These are phyloP conservation scores for Lycaon pictus DNA, from an alignment of 2,113 vertebrate genomes.

Conservation along the genomic window DNA sequence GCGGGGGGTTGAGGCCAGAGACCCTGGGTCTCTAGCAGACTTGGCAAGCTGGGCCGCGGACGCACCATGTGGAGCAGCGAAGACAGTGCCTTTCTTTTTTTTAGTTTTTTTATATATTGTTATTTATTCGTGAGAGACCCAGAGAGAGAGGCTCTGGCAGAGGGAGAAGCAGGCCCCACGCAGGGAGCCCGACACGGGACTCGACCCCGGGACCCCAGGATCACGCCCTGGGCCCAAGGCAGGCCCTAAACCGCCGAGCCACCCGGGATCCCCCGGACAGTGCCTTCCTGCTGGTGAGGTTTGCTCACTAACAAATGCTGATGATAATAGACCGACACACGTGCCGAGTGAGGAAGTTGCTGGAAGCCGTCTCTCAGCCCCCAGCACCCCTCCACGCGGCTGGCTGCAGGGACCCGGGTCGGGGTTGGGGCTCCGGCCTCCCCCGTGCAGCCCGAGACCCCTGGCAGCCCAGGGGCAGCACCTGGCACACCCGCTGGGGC, in stretches of 20 bases:
- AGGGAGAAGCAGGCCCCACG: no score
- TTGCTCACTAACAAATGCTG: neutral
- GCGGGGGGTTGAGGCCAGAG: neutral
- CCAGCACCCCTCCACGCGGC: accelerated
- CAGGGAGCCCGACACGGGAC: no score
- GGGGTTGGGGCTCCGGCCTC: neutral
- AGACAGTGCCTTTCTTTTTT: no score
- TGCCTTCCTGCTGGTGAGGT: neutral
- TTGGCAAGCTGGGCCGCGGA: neutral
- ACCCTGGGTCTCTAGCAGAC: neutral
- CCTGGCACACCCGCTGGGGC: neutral
- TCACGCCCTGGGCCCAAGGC: no score
- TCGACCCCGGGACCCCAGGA: no score
- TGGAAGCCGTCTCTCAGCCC: neutral
- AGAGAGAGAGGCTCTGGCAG: no score
- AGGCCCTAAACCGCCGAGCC: no score
- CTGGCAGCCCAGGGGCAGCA: neutral
- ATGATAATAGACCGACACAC: neutral
- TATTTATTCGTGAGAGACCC: no score
- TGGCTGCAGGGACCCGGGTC: neutral
- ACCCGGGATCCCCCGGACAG: no score
- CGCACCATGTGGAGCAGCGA: neutral
- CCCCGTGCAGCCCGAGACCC: neutral
- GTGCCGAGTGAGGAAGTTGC: neutral
- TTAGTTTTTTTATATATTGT: no score